Evolutionary conservation across 2,888 invertebrate species (phyloP).

Genomic region (Dysmachus trigonus): DNA sequence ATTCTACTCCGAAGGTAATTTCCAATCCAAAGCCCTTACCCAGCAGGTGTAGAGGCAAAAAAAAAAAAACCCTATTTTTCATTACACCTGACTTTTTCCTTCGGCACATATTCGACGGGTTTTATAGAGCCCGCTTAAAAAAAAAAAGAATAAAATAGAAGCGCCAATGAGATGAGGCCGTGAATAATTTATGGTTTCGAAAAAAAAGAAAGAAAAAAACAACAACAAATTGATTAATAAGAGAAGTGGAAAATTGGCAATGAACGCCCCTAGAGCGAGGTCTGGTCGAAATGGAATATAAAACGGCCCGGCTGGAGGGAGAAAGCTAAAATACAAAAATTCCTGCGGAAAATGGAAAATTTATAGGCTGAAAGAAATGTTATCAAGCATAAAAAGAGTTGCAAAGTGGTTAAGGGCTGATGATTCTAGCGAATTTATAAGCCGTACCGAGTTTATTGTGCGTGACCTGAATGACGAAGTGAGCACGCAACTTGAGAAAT

Average conservation of each 20-base stretch:
- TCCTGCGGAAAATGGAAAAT: slow-evolving; percentile 34
- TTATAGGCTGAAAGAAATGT: slow-evolving; percentile 26
- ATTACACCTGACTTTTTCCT: neutral
- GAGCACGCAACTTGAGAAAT: slow-evolving; percentile 22
- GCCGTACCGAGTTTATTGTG: slow-evolving; percentile 25
- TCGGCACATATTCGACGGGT: neutral
- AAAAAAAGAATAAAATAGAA: neutral
- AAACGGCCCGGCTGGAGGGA: neutral
- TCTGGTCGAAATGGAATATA: slow-evolving; percentile 6
- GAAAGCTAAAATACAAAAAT: slow-evolving; percentile 13
- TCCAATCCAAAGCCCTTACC: neutral
- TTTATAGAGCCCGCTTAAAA: neutral
- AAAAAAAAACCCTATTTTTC: neutral
- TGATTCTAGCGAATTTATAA: slow-evolving; percentile 36
- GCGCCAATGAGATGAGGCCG: neutral
- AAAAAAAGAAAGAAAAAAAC: neutral
- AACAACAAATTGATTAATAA: slow-evolving; percentile 35
- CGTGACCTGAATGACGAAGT: slow-evolving; percentile 31
- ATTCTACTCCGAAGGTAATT: no score
- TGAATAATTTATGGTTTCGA: slow-evolving; percentile 16
- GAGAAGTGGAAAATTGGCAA: slow-evolving; percentile 26
- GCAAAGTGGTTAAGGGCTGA: slow-evolving; percentile 42
- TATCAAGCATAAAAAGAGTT: slow-evolving; percentile 42
- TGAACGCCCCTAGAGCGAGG: neutral
- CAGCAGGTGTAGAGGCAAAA: neutral